Evolutionary conservation across 92 coral and sea anemone species (phyloP), one percentile per base, ranked within the genome.

Genomic region (Hydrozoanthus gracilis): DNA sequence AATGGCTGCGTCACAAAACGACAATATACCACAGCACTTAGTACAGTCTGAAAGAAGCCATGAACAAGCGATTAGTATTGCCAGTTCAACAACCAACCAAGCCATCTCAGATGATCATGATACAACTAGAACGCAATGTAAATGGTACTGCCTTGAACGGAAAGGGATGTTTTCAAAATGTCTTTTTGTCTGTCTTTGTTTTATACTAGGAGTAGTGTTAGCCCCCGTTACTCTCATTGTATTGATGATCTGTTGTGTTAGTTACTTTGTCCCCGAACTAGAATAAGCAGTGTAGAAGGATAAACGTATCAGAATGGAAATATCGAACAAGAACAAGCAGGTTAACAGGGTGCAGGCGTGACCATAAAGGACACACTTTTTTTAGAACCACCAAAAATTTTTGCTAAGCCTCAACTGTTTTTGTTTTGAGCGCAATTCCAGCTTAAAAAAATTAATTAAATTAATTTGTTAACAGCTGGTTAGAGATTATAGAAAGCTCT

Each of bases 231-330:
- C 73, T 44, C 14, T 80, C 39, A 17, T 80, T 11, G 48, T 80
- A 16, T 46, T 80, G 3, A 65, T 80, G 85, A 80, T 80, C 4
- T 80, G 85, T 6, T 80, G 85, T 7, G 85, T 80, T 2, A 80
- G 85, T 49, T 80, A 80, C 73, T 80, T 80, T 80, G 18, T 80
- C 50, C 85, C 85, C 64, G 84, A 79, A 62, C 84, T 79, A 5
- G 50, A 80, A 64, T 80, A 44, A 80, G 44, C 10, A 27, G 47
- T 4, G 12, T 35, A 8, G 39, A 8, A 7, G 12, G 39, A 27
- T 2, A 27, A 27, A 27, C 39, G 39, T 27, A 27, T 27, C 39
- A 27, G 39, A 27, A 27, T 0, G 39, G 39, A 27, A 27, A 27
- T 27, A 27, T 27, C 39, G 39, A 27, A 27, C 39, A 27, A 27